phyloP scores from a whole-genome alignment of 2,888 invertebrate genomes.

The Automeris io region DNA sequence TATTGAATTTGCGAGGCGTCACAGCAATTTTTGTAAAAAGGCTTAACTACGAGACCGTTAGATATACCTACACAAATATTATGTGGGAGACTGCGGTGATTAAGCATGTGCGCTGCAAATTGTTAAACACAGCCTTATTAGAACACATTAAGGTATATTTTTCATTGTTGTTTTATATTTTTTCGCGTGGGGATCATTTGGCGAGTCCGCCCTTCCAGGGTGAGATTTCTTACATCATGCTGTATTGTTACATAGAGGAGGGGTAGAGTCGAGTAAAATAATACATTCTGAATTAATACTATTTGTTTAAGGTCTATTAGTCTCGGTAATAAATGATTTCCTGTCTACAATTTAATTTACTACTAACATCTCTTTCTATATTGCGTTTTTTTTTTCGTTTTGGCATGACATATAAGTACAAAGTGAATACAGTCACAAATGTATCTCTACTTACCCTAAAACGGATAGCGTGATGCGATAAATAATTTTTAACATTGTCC shows the following conservation, averaged over 20 bases:
- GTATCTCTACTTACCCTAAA: too few relatives aligned
- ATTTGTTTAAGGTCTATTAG: too few relatives aligned
- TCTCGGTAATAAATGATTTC: too few relatives aligned
- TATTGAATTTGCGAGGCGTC: conserved; percentile 70
- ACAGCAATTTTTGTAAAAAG: conserved; percentile 57
- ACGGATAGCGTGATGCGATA: too few relatives aligned
- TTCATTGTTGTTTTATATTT: conserved; percentile 24
- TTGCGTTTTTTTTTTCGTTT: too few relatives aligned
- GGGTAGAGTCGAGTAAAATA: conserved; percentile 54
- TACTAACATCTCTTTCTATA: too few relatives aligned
- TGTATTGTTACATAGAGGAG: conserved; percentile 69
- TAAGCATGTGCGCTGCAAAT: conserved; percentile 36
- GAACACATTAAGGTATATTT: conserved; percentile 22
- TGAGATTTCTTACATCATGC: conserved; percentile 71
- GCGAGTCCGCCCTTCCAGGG: conserved; percentile 55
- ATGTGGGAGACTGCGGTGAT: conserved; percentile 61
- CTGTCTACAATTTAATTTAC: too few relatives aligned
- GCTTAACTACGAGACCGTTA: conserved; percentile 62
- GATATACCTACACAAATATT: conserved; percentile 49
- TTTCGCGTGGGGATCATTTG: conserved; percentile 61
- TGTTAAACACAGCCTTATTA: conserved; percentile 28
- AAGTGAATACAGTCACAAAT: too few relatives aligned
- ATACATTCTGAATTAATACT: too few relatives aligned
- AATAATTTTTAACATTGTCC: too few relatives aligned
- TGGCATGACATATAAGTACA: too few relatives aligned